A percentile compares a stretch with the other conserved stretches of the same genome.
phyloP scores from a whole-genome alignment of 2,797 vertebrate species.

The Otolemur crassicaudatus region DNA sequence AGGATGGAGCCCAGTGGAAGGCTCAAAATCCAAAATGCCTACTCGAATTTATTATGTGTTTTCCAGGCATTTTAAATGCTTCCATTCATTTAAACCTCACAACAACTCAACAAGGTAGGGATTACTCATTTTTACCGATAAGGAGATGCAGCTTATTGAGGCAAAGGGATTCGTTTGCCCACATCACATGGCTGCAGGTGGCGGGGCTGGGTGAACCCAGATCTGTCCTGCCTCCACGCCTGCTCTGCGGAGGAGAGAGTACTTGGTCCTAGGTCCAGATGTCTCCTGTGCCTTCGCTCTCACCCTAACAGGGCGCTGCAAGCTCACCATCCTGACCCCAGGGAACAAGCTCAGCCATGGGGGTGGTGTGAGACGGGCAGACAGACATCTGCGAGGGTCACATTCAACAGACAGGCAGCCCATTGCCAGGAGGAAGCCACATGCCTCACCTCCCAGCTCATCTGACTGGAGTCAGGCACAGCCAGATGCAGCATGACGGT shows the following conservation, averaged over 20 bases:
- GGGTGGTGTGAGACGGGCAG: not conserved
- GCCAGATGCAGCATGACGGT: not conserved
- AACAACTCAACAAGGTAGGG: too few relatives aligned
- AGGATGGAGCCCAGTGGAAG: not conserved
- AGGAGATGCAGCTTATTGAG: not conserved
- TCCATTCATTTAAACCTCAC: not conserved
- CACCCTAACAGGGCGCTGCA: not conserved
- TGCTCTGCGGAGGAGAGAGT: not conserved
- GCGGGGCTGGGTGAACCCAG: not conserved
- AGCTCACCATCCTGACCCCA: not conserved
- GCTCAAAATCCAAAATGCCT: not conserved
- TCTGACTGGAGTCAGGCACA: not conserved
- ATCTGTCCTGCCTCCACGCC: not conserved
- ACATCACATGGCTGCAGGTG: accelerated
- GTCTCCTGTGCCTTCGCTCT: not conserved
- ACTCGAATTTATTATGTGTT: not conserved
- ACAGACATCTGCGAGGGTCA: constrained; percentile 30
- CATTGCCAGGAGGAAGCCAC: constrained; percentile 57
- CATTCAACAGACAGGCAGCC: not conserved
- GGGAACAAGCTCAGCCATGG: not conserved
- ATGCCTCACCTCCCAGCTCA: constrained; percentile 31
- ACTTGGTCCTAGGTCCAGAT: not conserved
- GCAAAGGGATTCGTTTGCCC: not conserved
- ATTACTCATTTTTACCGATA: not conserved
- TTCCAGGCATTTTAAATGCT: not conserved